These are phyloP conservation scores for Thelaira solivaga DNA, from an alignment of 2,888 invertebrate genomes.

Conservation along the genomic window DNA sequence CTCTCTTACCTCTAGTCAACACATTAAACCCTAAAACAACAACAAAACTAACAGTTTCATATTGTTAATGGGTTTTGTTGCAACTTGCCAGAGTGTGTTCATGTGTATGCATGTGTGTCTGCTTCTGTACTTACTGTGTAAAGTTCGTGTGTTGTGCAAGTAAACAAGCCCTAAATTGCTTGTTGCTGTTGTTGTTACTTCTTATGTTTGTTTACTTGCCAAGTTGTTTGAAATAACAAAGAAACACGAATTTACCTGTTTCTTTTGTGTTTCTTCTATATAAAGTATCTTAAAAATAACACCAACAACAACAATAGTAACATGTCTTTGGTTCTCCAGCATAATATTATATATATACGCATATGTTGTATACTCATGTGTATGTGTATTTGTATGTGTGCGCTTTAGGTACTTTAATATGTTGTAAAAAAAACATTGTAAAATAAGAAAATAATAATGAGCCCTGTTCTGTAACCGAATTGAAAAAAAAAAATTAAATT, in stretches of 20 bases:
- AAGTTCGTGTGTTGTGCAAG: constrained; percentile 13
- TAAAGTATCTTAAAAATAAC: constrained; percentile 7
- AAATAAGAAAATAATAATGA: too few relatives aligned
- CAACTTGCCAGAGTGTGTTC: constrained; percentile 16
- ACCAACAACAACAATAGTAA: not conserved
- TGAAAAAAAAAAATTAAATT: too few relatives aligned
- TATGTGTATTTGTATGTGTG: too few relatives aligned
- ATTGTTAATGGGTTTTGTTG: constrained; percentile 23
- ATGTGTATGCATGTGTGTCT: not conserved
- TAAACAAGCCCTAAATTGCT: constrained; percentile 58
- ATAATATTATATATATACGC: too few relatives aligned
- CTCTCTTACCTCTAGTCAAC: constrained; percentile 3
- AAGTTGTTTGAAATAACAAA: constrained; percentile 24
- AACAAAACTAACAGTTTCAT: constrained; percentile 24
- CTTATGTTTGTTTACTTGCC: constrained; percentile 17
- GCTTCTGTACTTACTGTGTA: not conserved
- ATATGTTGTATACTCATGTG: too few relatives aligned
- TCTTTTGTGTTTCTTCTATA: constrained; percentile 14
- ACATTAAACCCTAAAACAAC: constrained; percentile 27
- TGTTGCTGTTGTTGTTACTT: constrained; percentile 23
- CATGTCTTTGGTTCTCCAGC: constrained; percentile 30
- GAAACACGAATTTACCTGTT: constrained; percentile 32
- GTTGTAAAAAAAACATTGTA: too few relatives aligned
- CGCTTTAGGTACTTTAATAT: too few relatives aligned
- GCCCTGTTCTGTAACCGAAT: too few relatives aligned